These are phyloP conservation scores for Cryptotis parvus DNA, from an alignment of 2,113 vertebrate species.

Conservation along the genomic window DNA sequence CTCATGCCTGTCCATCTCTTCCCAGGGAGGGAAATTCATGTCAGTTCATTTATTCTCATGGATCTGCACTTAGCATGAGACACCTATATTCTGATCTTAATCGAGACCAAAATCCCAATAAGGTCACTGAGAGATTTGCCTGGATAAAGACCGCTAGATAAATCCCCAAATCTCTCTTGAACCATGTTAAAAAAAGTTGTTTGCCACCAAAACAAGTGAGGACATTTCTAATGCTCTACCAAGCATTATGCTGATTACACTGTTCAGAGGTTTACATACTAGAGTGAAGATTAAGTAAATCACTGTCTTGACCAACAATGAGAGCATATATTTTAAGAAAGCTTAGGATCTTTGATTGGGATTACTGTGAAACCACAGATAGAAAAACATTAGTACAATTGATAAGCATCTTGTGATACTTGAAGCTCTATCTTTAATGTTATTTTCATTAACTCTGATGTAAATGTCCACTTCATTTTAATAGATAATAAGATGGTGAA, in stretches of 20 bases:
- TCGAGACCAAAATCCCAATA: constrained; percentile 69
- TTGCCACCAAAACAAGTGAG: constrained; percentile 78
- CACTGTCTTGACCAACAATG: constrained; percentile 77
- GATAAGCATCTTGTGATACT: constrained; percentile 64
- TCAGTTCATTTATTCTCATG: not conserved
- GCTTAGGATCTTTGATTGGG: constrained; percentile 76
- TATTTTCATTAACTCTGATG: not conserved
- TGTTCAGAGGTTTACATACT: constrained; percentile 79
- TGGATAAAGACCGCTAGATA: constrained; percentile 66
- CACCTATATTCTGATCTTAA: constrained; percentile 52
- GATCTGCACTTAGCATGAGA: constrained; percentile 25
- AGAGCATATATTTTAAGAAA: constrained; percentile 83
- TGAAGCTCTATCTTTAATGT: constrained; percentile 56
- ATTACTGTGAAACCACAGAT: constrained; percentile 78
- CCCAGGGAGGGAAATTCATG: not conserved
- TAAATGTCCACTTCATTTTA: constrained; percentile 38
- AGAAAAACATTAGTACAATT: constrained; percentile 71
- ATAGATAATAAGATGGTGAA: constrained; percentile 7
- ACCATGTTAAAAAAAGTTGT: constrained; percentile 56
- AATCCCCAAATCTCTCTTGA: constrained; percentile 69
- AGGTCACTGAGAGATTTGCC: constrained; percentile 71
- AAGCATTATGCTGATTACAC: constrained; percentile 78
- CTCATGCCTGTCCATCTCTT: not conserved
- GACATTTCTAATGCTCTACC: constrained; percentile 75
- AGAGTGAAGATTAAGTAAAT: constrained; percentile 83